Evolutionary conservation across 2,797 vertebrate genomes (phyloP).

Genomic region (Nannoperca australis): DNA sequence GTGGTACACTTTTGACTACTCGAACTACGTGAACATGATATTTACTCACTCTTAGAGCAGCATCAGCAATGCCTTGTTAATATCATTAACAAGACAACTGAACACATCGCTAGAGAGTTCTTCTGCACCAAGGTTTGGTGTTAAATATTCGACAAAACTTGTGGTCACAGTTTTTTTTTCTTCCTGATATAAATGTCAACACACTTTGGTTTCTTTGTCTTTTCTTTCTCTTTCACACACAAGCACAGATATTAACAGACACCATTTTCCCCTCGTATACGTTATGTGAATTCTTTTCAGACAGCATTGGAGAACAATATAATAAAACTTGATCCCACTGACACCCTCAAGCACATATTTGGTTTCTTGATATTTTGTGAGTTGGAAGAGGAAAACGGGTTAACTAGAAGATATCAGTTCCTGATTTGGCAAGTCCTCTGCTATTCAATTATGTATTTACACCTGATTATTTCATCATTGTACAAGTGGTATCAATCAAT

Average conservation of each 20-base stretch:
- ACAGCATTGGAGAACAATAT: background rate
- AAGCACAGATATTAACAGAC: background rate
- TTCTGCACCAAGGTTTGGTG: background rate
- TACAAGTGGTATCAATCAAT: background rate
- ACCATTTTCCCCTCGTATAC: background rate
- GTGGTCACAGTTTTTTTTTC: background rate
- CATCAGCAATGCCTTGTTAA: background rate
- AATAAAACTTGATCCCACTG: constrained; percentile 34
- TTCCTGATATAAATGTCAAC: background rate
- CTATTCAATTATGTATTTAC: background rate
- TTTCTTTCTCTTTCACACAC: background rate
- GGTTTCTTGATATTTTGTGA: constrained; percentile 48
- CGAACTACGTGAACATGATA: background rate
- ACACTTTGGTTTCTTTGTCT: background rate
- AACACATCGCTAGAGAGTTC: background rate
- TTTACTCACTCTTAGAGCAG: background rate
- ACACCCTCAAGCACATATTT: constrained; percentile 29
- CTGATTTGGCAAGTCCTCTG: constrained; percentile 11
- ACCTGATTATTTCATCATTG: background rate
- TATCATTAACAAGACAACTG: background rate
- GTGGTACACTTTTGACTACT: background rate
- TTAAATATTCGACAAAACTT: background rate
- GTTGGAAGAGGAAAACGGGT: background rate
- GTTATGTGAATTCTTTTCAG: constrained; percentile 1
- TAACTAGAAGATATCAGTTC: background rate